Evolutionary conservation across 2,888 invertebrate species (phyloP).

Genomic region (Protophormia terraenovae): DNA sequence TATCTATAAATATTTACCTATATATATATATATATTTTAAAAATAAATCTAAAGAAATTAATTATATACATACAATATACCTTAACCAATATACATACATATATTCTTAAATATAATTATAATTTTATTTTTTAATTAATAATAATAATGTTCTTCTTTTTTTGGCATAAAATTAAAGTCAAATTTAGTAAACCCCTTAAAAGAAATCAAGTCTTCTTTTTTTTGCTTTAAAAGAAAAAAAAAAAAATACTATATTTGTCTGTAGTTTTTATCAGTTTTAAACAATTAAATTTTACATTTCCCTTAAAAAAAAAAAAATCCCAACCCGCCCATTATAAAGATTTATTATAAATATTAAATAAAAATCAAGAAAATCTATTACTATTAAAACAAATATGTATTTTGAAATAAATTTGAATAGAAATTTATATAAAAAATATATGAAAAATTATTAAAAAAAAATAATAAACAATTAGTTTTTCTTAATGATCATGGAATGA

Average conservation of each 20-base stretch:
- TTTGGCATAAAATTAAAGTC: background rate
- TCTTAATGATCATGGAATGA: constrained; percentile 57
- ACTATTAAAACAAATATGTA: constrained; percentile 13
- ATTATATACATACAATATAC: background rate
- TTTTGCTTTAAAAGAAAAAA: background rate
- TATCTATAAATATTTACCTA: background rate
- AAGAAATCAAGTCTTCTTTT: constrained; percentile 19
- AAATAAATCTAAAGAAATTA: constrained; percentile 23
- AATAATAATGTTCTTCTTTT: background rate
- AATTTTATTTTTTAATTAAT: background rate
- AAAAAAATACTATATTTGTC: background rate
- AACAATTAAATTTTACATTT: constrained; percentile 29
- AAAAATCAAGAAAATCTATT: constrained; percentile 42
- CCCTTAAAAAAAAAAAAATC: background rate
- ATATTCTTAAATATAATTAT: background rate
- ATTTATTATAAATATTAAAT: constrained; percentile 41
- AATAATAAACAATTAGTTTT: constrained; percentile 47
- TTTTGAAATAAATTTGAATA: constrained; percentile 40
- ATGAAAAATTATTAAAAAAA: constrained; percentile 24
- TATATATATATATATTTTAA: background rate
- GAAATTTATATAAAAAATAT: constrained; percentile 46
- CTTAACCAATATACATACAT: background rate
- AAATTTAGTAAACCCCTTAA: background rate
- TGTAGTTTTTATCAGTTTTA: constrained; percentile 31
- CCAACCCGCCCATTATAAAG: constrained; percentile 13